These are phyloP conservation scores for Chouioia cunea DNA, from an alignment of 2,888 invertebrate species.

Conservation along the genomic window DNA sequence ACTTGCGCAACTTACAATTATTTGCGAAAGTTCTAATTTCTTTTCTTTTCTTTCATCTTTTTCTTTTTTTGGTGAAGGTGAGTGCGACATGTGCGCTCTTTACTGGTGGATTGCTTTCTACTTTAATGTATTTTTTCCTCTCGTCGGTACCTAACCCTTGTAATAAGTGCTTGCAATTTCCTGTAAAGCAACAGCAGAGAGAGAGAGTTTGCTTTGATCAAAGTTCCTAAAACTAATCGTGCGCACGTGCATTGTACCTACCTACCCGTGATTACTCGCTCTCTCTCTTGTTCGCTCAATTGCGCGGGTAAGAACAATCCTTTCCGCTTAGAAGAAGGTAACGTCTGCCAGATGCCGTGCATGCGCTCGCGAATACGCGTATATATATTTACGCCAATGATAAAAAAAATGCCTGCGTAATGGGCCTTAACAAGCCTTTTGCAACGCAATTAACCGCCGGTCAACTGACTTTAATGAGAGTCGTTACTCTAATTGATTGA, in stretches of 20 bases:
- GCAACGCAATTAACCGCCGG: not conserved
- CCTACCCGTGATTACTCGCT: not conserved
- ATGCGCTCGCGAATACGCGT: conserved; percentile 50
- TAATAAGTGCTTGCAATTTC: too few relatives aligned
- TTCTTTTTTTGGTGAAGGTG: too few relatives aligned
- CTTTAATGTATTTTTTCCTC: too few relatives aligned
- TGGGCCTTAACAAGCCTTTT: conserved; percentile 27
- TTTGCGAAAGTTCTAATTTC: too few relatives aligned
- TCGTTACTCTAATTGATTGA: conserved; percentile 40
- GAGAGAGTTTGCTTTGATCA: too few relatives aligned
- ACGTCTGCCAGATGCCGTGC: conserved; percentile 62
- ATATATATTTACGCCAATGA: conserved; percentile 4
- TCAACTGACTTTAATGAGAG: conserved; percentile 28
- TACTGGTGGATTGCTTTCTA: too few relatives aligned
- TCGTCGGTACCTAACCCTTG: too few relatives aligned
- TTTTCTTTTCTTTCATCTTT: too few relatives aligned
- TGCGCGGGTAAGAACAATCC: not conserved
- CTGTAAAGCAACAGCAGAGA: too few relatives aligned
- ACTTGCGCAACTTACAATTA: too few relatives aligned
- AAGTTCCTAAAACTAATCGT: not conserved
- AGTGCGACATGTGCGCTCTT: too few relatives aligned
- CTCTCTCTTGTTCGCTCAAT: conserved; percentile 18
- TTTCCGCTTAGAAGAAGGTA: conserved; percentile 52
- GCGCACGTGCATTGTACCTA: not conserved
- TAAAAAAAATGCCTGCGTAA: conserved; percentile 44